Percentiles rank a stretch among this genome's conserved stretches.
These are phyloP conservation scores for Zaprionus lachaisei DNA, from an alignment of 1,140 invertebrate species.

Conservation along the genomic window DNA sequence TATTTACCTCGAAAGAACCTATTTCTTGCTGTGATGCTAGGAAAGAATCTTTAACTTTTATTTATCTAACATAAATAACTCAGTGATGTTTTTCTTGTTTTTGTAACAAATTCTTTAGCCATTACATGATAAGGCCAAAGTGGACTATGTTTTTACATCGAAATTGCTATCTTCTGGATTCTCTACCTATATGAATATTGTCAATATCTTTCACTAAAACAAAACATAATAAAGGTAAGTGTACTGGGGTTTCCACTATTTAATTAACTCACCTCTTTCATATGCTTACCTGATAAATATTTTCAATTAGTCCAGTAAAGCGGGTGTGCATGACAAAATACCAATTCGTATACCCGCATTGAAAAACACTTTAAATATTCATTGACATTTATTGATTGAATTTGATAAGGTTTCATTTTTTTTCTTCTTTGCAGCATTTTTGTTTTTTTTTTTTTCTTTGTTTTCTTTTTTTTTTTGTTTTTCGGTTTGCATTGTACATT, in stretches of 20 bases:
- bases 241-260: background rate
- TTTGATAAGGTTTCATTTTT: conserved; percentile 72
- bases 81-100: no score
- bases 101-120: no score
- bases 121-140: no score
- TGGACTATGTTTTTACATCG: no score
- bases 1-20: background rate
- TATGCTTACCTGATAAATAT: background rate
- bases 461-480: conserved; percentile 18
- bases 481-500: conserved; percentile 61
- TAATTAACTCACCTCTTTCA: background rate
- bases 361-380: conserved; percentile 55
- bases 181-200: no score
- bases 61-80: background rate
- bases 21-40: no score
- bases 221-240: background rate
- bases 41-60: background rate
- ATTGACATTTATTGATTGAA: conserved; percentile 83
- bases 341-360: background rate
- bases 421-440: conserved; percentile 30
- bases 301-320: background rate
- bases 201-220: background rate
- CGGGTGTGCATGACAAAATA: background rate
- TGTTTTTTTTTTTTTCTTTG: conserved; percentile 33
- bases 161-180: no score